Base-by-base conservation (phyloP, 2,797 vertebrate genomes). In the Cuniculus paca region DNA sequence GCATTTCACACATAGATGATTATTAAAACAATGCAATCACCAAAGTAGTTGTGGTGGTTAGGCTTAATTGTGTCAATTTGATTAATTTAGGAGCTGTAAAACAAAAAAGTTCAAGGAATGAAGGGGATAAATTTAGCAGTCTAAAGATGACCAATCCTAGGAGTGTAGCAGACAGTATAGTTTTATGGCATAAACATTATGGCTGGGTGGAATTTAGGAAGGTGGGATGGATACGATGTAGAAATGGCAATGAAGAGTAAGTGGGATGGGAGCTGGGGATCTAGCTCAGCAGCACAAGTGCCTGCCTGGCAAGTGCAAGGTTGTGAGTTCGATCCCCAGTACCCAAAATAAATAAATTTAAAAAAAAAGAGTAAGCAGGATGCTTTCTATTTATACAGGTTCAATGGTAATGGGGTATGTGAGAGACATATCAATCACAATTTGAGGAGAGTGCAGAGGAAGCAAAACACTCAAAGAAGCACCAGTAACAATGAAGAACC, bases 401-500 rank as follows among this genome's bases (percentile, higher is more conserved):
- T 61, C 61, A 87, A 31, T 82, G 22, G 58, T 74, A 83, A 86
- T 94, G 72, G 77, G 72, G 89, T 42, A 2, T 92, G 77, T 79
- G 70, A 90, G 13, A 92, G 16, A 90, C 42, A 50, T 72, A 84
- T 65, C 28, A 83, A 39, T 56, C 58, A 84, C 22, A 87, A 79
- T 36, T 86, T 90, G 36, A 92, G 52, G 87, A 93, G 45, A 90
- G 65, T 80, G 3, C 5, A 82, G 52, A 84, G 52, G 60, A 85
- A 52, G 68, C 52, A 88, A 42, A 26, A 68, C 81, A 42, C 45
- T 93, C 50, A 95, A 90, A 84, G 56, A 28, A 95, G 85, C 61
- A 83, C 39, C n/a, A 75, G 42, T 84, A 88, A 96, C 74, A 96
- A 75, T 24, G 26, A 97, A 93, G 56, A 94, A 85, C 78, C 31